Evolutionary conservation across 2,113 vertebrate species (phyloP), one percentile per base, ranked within the genome.

Genomic region (Rhea americana): DNA sequence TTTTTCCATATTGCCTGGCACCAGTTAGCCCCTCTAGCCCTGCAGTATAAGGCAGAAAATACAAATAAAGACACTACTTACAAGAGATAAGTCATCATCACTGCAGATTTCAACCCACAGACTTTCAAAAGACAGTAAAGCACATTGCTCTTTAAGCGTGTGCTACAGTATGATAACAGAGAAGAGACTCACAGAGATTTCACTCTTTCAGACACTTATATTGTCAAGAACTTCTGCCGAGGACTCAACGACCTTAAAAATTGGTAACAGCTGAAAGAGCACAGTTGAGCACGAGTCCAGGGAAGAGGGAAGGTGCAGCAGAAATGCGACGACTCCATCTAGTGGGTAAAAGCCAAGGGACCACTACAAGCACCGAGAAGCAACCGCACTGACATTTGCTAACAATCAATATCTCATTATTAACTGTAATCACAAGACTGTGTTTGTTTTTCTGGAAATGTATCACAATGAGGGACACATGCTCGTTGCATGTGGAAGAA

Each of bases 341-440:
- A 86, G 95, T 19, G 97, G 95, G 50, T 55, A 43, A 26, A 53
- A 25, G 16, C 25, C 9, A n/a, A 24, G 25, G 26, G 9, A 21
- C 41, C 50, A 10, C 2, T 17, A 15, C 2, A 9, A 25, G 26
- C 7, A 9, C 28, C 20, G 30, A 58, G 56, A 71, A 56, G 12
- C 58, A 63, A 77, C 56, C 41, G 18, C 39, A 11, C 62, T 95
- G 95, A 96, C 96, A 96, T 97, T 97, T 94, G 85, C 93, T 48
- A 91, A 93, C 87, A 84, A 97, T 97, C 96, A 89, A 97, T 97
- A 97, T 55, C 93, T 97, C 95, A 96, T 97, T 95, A 97, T 95
- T 92, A 95, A 92, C 93, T 91, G 94, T 96, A 82, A 97, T 97
- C 95, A 94, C 94, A 94, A 93, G 80, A 89, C 92, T 68, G 93